These are phyloP conservation scores for Oryzias sinensis DNA, from an alignment of 2,797 vertebrate species.

Conservation along the genomic window DNA sequence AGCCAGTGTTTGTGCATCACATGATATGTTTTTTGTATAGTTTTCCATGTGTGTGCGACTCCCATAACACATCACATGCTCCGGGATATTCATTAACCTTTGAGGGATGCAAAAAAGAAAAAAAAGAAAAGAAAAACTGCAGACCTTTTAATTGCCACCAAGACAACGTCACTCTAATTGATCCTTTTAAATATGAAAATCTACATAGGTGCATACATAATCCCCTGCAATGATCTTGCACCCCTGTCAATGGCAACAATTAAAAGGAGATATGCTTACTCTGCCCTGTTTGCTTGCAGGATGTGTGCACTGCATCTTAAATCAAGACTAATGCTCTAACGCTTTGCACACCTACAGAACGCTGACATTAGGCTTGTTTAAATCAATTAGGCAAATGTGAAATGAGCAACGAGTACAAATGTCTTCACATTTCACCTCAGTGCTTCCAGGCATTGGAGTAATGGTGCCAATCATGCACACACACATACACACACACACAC, in stretches of 20 bases:
- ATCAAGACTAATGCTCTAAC: slow-evolving; percentile 70
- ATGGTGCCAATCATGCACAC: slow-evolving; percentile 67
- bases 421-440: slow-evolving; percentile 67
- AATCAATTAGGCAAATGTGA: slow-evolving; percentile 82
- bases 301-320: slow-evolving; percentile 73
- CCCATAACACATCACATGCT: slow-evolving; percentile 56
- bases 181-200: slow-evolving; percentile 81
- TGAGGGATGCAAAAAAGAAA: slow-evolving; percentile 62
- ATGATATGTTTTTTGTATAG: slow-evolving; percentile 65
- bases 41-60: slow-evolving; percentile 61
- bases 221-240: slow-evolving; percentile 75
- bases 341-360: slow-evolving; percentile 72
- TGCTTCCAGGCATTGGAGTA: slow-evolving; percentile 58
- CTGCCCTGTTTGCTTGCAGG: slow-evolving; percentile 59
- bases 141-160: slow-evolving; percentile 79
- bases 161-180: slow-evolving; percentile 79
- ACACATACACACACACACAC: slow-evolving; percentile 14
- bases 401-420: slow-evolving; percentile 72
- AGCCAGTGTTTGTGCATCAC: slow-evolving; percentile 49
- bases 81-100: slow-evolving; percentile 81
- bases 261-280: slow-evolving; percentile 75
- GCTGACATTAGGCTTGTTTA: slow-evolving; percentile 77
- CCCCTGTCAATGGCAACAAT: slow-evolving; percentile 77
- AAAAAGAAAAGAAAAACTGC: slow-evolving; percentile 51
- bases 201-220: slow-evolving; percentile 83